Percentiles rank a stretch among this genome's conserved stretches.
Conservation (phyloP, 23 tunicate genomes). For the Trididemnum miniatum region DNA sequence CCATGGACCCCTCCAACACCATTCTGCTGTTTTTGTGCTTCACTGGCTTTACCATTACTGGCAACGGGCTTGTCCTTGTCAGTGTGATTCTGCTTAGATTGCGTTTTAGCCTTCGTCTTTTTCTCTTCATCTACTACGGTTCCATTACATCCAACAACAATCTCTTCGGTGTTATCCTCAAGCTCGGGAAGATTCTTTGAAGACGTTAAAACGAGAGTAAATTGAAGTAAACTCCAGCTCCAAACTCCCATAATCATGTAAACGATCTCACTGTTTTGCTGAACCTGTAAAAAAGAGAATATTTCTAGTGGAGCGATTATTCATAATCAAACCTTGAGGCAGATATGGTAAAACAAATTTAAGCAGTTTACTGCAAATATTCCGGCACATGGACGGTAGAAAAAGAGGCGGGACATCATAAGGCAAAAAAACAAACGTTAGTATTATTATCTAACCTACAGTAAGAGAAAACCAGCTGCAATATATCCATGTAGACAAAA, state of each 20-base stretch:
- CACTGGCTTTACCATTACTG: not conserved
- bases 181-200: conserved; percentile 47
- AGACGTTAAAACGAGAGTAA: conserved; percentile 60
- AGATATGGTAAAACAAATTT: not conserved
- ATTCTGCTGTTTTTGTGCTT: not conserved
- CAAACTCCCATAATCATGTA: conserved; percentile 59
- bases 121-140: not conserved
- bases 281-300: conserved; percentile 20
- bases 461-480: no score
- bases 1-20: not conserved
- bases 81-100: not conserved
- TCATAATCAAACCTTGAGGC: not conserved
- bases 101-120: no score
- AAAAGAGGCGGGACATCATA: no score
- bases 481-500: no score
- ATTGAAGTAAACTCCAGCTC: conserved; percentile 67
- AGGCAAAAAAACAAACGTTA: no score
- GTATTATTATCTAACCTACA: no score
- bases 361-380: not conserved
- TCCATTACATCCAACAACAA: not conserved
- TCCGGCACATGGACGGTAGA: no score
- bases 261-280: conserved; percentile 43
- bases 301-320: no score
- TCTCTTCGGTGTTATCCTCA: conserved; percentile 5
- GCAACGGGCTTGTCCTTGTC: not conserved